phyloP scores from a whole-genome alignment of 64 coral and sea anemone genomes.

The Dendrophyllia cribrosa region DNA sequence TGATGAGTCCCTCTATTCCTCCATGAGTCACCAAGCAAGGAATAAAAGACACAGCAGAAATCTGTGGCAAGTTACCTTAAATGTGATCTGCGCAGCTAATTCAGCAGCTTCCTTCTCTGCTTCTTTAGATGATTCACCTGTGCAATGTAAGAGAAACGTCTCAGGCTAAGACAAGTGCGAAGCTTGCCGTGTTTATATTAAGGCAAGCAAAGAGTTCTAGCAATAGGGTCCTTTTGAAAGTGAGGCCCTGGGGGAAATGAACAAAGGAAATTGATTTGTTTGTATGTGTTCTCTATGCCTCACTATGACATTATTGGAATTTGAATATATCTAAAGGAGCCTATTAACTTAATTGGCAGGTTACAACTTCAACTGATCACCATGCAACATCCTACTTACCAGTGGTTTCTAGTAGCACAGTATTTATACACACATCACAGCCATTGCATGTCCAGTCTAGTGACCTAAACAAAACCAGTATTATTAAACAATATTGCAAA shows the following conservation, averaged over 20 bases:
- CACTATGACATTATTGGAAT: no score
- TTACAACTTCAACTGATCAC: no score
- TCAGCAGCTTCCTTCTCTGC: conserved; percentile 86
- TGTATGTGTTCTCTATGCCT: no score
- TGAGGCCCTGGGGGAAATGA: no score
- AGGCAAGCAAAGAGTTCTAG: background rate
- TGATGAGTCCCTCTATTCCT: background rate
- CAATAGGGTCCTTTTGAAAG: no score
- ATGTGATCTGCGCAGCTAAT: conserved; percentile 89
- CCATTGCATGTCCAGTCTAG: conserved; percentile 85
- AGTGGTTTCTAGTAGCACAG: conserved; percentile 62
- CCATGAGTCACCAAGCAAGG: background rate
- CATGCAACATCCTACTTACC: conserved; percentile 18
- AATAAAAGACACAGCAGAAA: background rate
- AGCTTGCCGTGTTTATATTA: background rate
- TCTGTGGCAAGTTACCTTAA: conserved; percentile 62
- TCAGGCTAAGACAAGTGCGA: background rate
- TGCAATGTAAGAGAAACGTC: background rate
- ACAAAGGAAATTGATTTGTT: no score
- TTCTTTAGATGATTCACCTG: conserved; percentile 81
- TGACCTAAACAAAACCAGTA: conserved; percentile 61
- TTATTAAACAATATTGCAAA: background rate
- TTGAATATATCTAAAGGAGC: no score
- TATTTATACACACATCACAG: conserved; percentile 71
- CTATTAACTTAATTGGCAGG: no score